Base-by-base conservation (phyloP, 2,888 invertebrate species). In the Lamellibrachia satsuma region DNA sequence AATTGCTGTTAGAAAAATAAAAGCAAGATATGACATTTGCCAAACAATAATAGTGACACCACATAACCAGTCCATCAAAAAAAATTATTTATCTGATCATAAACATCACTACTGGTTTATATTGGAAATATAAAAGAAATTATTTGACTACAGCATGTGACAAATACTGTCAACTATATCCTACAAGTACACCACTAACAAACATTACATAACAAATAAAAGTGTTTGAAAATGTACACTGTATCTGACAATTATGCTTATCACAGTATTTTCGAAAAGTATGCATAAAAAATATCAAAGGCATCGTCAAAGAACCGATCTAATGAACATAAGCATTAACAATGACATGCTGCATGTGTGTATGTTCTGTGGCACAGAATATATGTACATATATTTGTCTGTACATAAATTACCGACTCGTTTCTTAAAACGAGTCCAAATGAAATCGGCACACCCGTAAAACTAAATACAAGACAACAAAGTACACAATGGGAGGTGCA, bases 241-340 rank as follows among this genome's bases (percentile, higher is more conserved):
- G 55, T 22, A 75, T 75, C 75, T 75, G 15, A 75, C 11, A 22
- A 15, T 75, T 75, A 75, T 57, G 39, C 57, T 3, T 57, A 57
- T 75, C 75, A 75, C 75, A 75, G 75, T 75, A 22, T 75, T 75
- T 22, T 75, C 15, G 75, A 75, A 75, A 75, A 75, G n/a, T 6
- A 75, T 75, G 75, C 75, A 22, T 75, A 75, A 75, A 75, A 75
- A 75, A 75, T 75, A 60, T 60, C 60, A 60, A 60, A 60, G 60
- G 60, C 60, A 60, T 60, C 60, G 15, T 8, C 60, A 15, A 60
- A 11, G 11, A 60, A 60, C 60, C 60, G 15, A 75, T 15, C 75
- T 75, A 75, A 15, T 75, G 75, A 75, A 75, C 15, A 75, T 75
- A 75, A 6, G 75, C 75, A 75, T 39, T 39, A 39, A 39, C 39